Evolutionary conservation across 2,888 invertebrate genomes (phyloP).

Genomic region (Heliconius erato): DNA sequence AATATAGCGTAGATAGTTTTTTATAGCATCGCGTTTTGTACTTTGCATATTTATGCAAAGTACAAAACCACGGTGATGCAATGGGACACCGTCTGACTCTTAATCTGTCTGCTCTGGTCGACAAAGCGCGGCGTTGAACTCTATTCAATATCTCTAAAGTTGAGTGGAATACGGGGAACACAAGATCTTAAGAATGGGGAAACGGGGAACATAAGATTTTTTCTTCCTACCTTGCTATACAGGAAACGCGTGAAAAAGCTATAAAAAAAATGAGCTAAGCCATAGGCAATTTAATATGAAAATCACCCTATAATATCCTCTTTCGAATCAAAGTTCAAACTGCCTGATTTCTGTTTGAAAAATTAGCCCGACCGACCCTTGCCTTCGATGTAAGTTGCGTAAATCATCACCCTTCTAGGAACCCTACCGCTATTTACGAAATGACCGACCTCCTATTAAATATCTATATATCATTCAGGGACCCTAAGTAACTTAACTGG

Average conservation of each 20-base stretch:
- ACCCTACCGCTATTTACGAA: conserved; percentile 65
- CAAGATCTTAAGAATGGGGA: no score
- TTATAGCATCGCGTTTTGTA: no score
- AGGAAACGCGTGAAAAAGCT: not conserved
- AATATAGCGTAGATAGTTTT: no score
- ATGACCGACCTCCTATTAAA: conserved; percentile 81
- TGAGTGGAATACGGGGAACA: no score
- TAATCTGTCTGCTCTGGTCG: no score
- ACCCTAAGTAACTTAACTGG: conserved; percentile 58
- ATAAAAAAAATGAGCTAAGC: not conserved
- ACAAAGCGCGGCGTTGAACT: no score
- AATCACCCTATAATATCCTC: not conserved
- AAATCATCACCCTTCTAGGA: conserved; percentile 66
- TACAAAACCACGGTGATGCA: no score
- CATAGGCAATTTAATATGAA: not conserved
- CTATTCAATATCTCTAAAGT: no score
- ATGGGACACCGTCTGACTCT: no score
- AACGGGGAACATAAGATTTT: no score
- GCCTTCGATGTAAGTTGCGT: conserved; percentile 53
- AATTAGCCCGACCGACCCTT: conserved; percentile 51
- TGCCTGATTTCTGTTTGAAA: conserved; percentile 42
- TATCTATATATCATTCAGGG: conserved; percentile 80
- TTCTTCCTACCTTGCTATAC: not conserved
- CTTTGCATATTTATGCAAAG: no score
- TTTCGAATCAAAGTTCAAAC: conserved; percentile 13